Evolutionary conservation across 92 coral and sea anemone species (phyloP).

Genomic region (Epizoanthus scotinus): DNA sequence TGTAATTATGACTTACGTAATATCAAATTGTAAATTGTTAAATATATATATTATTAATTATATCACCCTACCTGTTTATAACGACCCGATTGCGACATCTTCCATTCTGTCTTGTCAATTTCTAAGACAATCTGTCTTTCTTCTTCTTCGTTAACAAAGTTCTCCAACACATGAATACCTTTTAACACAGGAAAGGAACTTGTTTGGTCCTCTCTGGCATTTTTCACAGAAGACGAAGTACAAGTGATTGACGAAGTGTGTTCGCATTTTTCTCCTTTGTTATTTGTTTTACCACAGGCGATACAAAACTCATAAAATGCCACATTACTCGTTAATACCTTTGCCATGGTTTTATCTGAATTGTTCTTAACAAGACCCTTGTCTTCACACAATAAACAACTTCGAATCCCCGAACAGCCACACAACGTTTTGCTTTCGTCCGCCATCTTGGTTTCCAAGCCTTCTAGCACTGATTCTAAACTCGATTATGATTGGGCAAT

Average conservation of each 20-base stretch:
- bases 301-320: constrained; percentile 60
- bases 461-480: constrained; percentile 28
- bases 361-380: constrained; percentile 3
- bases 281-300: constrained; percentile 55
- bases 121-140: constrained; percentile 65
- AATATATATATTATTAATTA: background rate
- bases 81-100: constrained; percentile 90
- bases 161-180: constrained; percentile 72
- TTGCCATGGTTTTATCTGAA: background rate
- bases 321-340: constrained; percentile 8
- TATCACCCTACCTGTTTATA: constrained; percentile 90
- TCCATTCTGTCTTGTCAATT: constrained; percentile 86
- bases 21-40: no score
- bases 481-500: constrained; percentile 41
- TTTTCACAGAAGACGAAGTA: background rate
- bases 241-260: background rate
- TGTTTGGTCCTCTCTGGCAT: background rate
- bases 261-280: constrained; percentile 25
- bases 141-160: constrained; percentile 75
- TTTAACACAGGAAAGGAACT: constrained; percentile 35
- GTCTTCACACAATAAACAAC: constrained; percentile 84
- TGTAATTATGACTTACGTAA: no score
- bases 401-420: constrained; percentile 81
- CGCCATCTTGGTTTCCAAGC: constrained; percentile 74
- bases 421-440: constrained; percentile 48